A percentile compares a stretch with the other conserved stretches of the same genome.
Conservation (phyloP, 1,140 invertebrate genomes). For the Riptortus pedestris region DNA sequence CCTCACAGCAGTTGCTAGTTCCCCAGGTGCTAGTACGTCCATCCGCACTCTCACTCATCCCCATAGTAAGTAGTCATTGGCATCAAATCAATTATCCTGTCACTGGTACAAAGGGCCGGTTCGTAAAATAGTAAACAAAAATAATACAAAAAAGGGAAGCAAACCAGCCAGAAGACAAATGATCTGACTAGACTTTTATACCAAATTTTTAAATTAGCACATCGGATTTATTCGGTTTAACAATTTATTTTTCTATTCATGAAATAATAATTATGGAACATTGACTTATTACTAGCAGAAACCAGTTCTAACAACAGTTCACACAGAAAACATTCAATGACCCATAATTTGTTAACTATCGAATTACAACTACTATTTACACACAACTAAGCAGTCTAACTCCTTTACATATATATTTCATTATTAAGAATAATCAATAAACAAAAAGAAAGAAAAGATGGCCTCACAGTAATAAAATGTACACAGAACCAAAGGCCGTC, state of each 20-base stretch:
- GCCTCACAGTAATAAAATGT: background rate
- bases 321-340: constrained; percentile 11
- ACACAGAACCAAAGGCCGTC: background rate
- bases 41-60: too few relatives aligned
- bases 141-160: background rate
- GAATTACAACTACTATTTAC: constrained; percentile 19
- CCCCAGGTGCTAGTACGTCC: too few relatives aligned
- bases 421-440: constrained; percentile 12
- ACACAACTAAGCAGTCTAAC: constrained; percentile 27
- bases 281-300: constrained; percentile 4
- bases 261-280: constrained; percentile 1
- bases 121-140: background rate
- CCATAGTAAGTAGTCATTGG: too few relatives aligned
- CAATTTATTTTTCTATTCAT: background rate
- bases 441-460: background rate
- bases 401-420: constrained; percentile 14
- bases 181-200: background rate
- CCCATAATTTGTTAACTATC: constrained; percentile 15
- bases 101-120: too few relatives aligned
- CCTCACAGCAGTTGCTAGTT: background rate
- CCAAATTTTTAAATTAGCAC: background rate
- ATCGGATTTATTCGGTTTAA: too few relatives aligned
- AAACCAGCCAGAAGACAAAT: constrained; percentile 3
- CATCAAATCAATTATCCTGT: too few relatives aligned
- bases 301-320: constrained; percentile 2